Evolutionary conservation across 2,113 vertebrate genomes (phyloP).

Genomic region (Anseranas semipalmata): DNA sequence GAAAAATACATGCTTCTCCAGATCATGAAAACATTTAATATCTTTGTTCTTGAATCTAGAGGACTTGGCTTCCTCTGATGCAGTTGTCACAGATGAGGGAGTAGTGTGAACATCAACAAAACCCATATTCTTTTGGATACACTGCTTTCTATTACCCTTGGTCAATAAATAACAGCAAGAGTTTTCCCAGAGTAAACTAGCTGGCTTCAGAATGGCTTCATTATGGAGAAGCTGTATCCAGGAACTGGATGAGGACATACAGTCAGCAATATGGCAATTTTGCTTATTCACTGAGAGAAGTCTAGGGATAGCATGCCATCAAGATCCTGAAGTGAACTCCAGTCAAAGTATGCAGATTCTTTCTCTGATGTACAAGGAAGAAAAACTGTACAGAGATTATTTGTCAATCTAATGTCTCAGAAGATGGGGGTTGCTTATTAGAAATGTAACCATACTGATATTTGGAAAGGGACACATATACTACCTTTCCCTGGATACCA

Average conservation of each 20-base stretch:
- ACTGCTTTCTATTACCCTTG: background rate
- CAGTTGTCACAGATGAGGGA: background rate
- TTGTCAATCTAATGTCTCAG: background rate
- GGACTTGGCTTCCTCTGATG: background rate
- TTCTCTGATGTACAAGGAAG: background rate
- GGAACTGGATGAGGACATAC: background rate
- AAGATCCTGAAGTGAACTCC: background rate
- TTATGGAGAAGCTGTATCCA: background rate
- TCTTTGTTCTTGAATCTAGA: background rate
- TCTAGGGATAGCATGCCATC: background rate
- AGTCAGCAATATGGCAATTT: background rate
- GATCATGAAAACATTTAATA: background rate
- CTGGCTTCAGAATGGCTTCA: background rate
- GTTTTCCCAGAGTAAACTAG: background rate
- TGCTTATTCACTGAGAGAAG: background rate
- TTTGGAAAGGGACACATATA: background rate
- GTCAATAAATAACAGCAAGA: background rate
- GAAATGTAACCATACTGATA: background rate
- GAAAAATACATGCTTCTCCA: background rate
- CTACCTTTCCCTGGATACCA: background rate
- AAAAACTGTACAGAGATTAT: background rate
- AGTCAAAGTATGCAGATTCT: background rate
- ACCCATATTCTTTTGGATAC: background rate
- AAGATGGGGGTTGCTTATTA: background rate
- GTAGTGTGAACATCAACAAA: background rate